Evolutionary conservation across 1,140 invertebrate genomes (phyloP).

Genomic region (Lasioglossum baleicum): DNA sequence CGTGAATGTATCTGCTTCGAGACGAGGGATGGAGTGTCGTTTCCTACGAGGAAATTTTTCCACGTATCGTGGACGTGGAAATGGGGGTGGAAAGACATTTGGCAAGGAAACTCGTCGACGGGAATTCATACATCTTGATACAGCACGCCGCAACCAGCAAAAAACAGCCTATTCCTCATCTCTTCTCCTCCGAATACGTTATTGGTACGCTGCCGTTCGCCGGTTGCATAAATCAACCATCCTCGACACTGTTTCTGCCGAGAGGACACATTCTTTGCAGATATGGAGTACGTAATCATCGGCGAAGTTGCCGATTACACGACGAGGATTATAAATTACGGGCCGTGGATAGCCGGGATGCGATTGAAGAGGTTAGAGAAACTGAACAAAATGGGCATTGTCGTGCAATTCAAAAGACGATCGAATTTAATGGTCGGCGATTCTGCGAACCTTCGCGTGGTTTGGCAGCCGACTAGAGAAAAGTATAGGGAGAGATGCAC

Average conservation of each 20-base stretch:
- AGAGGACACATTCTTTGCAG: slow-evolving; percentile 26
- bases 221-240: not conserved
- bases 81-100: slow-evolving; percentile 76
- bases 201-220: slow-evolving; percentile 52
- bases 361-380: slow-evolving; percentile 51
- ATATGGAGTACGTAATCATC: slow-evolving; percentile 73
- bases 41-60: slow-evolving; percentile 58
- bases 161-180: slow-evolving; percentile 65
- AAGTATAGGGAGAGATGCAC: slow-evolving; percentile 54
- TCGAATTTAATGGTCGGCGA: slow-evolving; percentile 61
- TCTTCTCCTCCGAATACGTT: slow-evolving; percentile 70
- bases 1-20: slow-evolving; percentile 12
- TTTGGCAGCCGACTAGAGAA: slow-evolving; percentile 60
- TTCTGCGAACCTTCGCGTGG: slow-evolving; percentile 61
- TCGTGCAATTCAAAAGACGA: slow-evolving; percentile 62
- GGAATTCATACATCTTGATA: slow-evolving; percentile 58
- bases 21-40: slow-evolving; percentile 70
- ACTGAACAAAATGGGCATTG: slow-evolving; percentile 58
- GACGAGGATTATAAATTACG: slow-evolving; percentile 72
- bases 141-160: slow-evolving; percentile 48
- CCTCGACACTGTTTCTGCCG: not conserved
- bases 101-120: slow-evolving; percentile 62
- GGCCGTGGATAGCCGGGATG: slow-evolving; percentile 64
- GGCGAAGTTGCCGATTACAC: slow-evolving; percentile 66
- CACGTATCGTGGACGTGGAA: slow-evolving; percentile 72